Conservation (phyloP, 2,797 vertebrate species). For the Coendou prehensilis region DNA sequence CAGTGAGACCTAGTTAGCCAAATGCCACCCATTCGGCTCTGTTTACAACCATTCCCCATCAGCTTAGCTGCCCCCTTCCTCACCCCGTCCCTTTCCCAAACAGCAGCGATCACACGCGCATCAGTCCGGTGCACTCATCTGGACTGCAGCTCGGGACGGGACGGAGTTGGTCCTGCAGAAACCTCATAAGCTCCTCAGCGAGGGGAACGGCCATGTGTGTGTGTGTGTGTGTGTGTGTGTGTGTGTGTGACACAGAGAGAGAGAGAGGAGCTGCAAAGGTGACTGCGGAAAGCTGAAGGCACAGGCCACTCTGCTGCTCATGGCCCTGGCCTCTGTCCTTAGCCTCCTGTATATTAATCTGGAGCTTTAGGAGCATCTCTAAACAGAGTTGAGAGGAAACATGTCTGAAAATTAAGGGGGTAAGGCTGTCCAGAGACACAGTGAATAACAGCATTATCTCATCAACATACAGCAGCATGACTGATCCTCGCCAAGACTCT, state of each 20-base stretch:
- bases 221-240: neutral
- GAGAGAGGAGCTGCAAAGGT: neutral
- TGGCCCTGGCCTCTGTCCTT: neutral
- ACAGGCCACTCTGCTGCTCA: neutral
- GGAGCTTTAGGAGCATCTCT: neutral
- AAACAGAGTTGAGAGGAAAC: neutral
- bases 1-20: neutral
- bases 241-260: too few relatives aligned
- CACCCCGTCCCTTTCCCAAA: neutral
- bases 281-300: neutral
- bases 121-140: neutral
- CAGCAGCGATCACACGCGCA: neutral
- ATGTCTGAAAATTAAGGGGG: neutral
- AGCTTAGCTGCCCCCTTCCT: neutral
- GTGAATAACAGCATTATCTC: neutral
- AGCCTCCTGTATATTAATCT: neutral
- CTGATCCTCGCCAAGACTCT: neutral
- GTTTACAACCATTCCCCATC: neutral
- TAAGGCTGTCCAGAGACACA: neutral
- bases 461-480: too few relatives aligned
- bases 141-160: neutral
- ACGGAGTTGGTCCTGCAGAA: neutral
- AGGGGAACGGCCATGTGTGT: too few relatives aligned
- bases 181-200: neutral
- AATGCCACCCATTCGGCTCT: neutral